Evolutionary conservation across 2,888 invertebrate genomes (phyloP).

Genomic region (Amphipyra berbera): DNA sequence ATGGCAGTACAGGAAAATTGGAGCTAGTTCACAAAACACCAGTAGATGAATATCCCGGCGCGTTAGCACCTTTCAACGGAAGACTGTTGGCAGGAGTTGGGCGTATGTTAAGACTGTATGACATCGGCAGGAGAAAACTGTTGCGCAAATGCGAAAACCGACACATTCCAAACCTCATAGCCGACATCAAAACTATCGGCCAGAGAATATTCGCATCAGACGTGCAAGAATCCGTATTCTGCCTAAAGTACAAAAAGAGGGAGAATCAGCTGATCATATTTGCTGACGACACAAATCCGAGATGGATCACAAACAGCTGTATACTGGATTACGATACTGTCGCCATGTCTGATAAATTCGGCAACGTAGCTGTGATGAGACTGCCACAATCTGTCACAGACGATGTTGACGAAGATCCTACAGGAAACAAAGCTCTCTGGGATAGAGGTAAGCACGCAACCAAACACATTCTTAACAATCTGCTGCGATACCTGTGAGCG

Average conservation of each 20-base stretch:
- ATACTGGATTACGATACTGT: slow-evolving; percentile 99
- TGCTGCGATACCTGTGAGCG: not conserved
- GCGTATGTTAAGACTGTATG: slow-evolving; percentile 97
- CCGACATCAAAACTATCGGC: slow-evolving; percentile 97
- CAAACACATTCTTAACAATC: not conserved
- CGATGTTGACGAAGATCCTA: slow-evolving; percentile 99
- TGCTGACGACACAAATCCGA: slow-evolving; percentile 99
- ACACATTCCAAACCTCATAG: slow-evolving; percentile 98
- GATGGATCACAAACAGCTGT: slow-evolving; percentile 97
- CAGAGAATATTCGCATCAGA: slow-evolving; percentile 98
- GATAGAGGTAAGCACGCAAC: slow-evolving; percentile 90
- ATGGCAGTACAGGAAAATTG: slow-evolving; percentile 94
- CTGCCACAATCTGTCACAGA: slow-evolving; percentile 97
- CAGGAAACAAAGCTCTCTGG: slow-evolving; percentile 99
- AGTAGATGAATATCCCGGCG: slow-evolving; percentile 97
- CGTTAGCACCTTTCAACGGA: slow-evolving; percentile 97
- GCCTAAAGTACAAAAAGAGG: slow-evolving; percentile 97
- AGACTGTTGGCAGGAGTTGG: slow-evolving; percentile 97
- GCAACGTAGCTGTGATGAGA: slow-evolving; percentile 97
- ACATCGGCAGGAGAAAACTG: slow-evolving; percentile 97
- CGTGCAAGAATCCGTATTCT: slow-evolving; percentile 98
- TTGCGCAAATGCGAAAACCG: slow-evolving; percentile 99
- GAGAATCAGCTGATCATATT: slow-evolving; percentile 99
- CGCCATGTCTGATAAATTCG: slow-evolving; percentile 99
- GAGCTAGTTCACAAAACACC: slow-evolving; percentile 98